Conservation (phyloP, 2,797 vertebrate species). For the Basileuterus tristriatus region DNA sequence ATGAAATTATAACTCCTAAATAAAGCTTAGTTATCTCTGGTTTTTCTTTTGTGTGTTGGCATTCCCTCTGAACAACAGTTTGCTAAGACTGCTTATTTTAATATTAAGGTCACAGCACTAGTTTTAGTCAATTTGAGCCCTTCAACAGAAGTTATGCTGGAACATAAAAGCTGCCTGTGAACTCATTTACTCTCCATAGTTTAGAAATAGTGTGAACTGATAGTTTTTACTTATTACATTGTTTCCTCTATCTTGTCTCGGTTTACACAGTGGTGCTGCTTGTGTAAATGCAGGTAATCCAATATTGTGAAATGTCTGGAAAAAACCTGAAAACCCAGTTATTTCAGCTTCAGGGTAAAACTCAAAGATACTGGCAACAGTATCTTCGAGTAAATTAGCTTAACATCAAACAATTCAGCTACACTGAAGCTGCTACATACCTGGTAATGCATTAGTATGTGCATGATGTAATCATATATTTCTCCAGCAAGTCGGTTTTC, state of each 20-base stretch:
- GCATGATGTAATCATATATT: conserved; percentile 96
- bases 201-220: background rate
- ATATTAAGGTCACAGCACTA: background rate
- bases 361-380: background rate
- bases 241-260: background rate
- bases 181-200: background rate
- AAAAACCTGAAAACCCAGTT: background rate
- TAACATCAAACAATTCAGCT: background rate
- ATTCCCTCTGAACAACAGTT: background rate
- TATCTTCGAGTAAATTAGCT: background rate
- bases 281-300: background rate
- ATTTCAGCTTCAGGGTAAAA: background rate
- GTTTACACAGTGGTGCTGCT: background rate
- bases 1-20: background rate
- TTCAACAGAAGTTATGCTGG: background rate
- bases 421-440: conserved; percentile 66
- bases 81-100: background rate
- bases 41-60: background rate
- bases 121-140: background rate
- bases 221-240: background rate
- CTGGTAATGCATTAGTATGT: conserved; percentile 97
- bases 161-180: background rate
- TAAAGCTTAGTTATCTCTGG: background rate
- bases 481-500: conserved; percentile 91
- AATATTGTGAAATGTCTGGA: background rate